Conservation (phyloP, 2,888 invertebrate genomes). For the Trachelus tabidus region DNA sequence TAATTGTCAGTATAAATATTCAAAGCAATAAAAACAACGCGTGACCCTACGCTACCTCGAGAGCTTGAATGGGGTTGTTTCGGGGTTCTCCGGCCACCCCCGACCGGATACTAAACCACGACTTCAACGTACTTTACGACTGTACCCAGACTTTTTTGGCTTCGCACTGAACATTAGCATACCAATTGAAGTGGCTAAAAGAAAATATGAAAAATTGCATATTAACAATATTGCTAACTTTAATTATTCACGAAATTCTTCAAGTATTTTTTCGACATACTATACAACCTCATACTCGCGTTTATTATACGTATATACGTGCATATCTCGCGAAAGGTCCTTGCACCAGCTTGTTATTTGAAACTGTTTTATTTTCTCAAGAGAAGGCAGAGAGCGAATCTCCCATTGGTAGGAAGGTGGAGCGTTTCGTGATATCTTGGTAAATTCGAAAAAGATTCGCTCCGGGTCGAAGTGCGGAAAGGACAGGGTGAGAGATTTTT, state of each 20-base stretch:
- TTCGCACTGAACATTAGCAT: background rate
- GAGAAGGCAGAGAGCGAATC: background rate
- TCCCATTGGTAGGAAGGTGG: background rate
- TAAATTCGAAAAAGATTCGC: background rate
- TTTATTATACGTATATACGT: background rate
- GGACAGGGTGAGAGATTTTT: background rate
- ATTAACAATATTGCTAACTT: background rate
- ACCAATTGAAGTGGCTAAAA: background rate
- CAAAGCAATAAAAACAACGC: conserved; percentile 29
- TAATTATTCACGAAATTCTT: background rate
- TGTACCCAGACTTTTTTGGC: background rate
- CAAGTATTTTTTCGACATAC: background rate
- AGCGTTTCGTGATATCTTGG: background rate
- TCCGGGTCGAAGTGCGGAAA: background rate
- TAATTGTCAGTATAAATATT: conserved; percentile 27
- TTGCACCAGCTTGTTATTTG: background rate
- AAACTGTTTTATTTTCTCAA: background rate
- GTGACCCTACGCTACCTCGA: conserved; percentile 20
- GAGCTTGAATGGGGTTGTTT: conserved; percentile 19
- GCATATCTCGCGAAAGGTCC: background rate
- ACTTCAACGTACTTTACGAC: background rate
- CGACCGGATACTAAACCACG: background rate
- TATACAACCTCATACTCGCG: background rate
- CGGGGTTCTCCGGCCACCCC: conserved; percentile 9
- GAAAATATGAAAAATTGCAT: background rate